Percentiles rank a stretch among this genome's conserved stretches.
These are phyloP conservation scores for Cyanoramphus novaezelandiae DNA, from an alignment of 2,113 vertebrate species.

Conservation along the genomic window DNA sequence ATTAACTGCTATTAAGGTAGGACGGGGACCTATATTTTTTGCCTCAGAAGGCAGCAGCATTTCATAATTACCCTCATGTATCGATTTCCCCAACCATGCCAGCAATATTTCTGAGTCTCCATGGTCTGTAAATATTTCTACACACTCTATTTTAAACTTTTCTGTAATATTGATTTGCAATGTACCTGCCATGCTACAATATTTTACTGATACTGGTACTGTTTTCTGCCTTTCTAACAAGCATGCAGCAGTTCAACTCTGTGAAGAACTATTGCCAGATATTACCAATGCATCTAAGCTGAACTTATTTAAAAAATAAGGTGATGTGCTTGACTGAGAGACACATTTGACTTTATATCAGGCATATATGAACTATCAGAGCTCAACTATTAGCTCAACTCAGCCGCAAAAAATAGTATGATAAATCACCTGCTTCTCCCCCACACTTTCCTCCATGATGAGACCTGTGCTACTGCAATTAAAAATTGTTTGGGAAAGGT, in stretches of 20 bases:
- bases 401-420: neutral
- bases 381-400: neutral
- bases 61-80: neutral
- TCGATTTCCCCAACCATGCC: neutral
- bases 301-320: neutral
- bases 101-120: constrained; percentile 43
- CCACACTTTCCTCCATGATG: neutral
- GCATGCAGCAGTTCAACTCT: neutral
- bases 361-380: neutral
- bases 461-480: neutral
- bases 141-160: constrained; percentile 8
- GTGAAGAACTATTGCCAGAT: neutral
- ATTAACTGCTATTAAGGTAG: neutral
- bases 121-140: constrained; percentile 39
- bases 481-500: neutral
- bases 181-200: neutral
- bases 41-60: neutral
- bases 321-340: neutral
- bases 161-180: constrained; percentile 1
- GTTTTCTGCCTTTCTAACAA: neutral
- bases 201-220: constrained; percentile 1
- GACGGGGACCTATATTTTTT: constrained; percentile 7
- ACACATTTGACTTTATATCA: neutral
- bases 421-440: neutral
- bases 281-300: neutral